Conservation (phyloP, 2,797 vertebrate genomes). For the Trachurus trachurus region DNA sequence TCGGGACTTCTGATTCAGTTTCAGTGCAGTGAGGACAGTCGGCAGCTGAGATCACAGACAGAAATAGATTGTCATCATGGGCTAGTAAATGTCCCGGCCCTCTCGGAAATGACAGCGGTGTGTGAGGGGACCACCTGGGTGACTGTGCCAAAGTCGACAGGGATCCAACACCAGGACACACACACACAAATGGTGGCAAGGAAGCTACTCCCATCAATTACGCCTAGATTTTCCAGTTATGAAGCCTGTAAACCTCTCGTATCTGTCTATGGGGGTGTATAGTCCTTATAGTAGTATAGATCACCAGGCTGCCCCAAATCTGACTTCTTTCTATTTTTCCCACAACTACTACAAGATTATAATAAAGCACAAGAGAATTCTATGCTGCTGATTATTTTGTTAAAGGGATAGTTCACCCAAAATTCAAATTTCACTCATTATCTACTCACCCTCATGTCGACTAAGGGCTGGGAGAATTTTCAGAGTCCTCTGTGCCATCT, state of each 20-base stretch:
- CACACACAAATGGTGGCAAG: slow-evolving; percentile 6
- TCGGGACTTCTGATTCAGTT: slow-evolving; percentile 57
- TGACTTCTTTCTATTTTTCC: background rate
- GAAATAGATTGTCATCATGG: slow-evolving; percentile 61
- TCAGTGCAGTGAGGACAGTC: slow-evolving; percentile 42
- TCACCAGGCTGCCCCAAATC: background rate
- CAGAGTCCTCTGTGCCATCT: too few relatives aligned
- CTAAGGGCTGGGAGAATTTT: too few relatives aligned
- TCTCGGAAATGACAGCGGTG: slow-evolving; percentile 56
- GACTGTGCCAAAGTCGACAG: slow-evolving; percentile 7
- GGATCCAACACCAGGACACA: slow-evolving; percentile 1
- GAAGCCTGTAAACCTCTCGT: background rate
- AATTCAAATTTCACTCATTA: too few relatives aligned
- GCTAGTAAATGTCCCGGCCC: slow-evolving; percentile 46
- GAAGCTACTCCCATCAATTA: slow-evolving; percentile 24
- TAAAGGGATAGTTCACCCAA: too few relatives aligned
- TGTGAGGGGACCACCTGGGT: slow-evolving; percentile 58
- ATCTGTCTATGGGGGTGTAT: too few relatives aligned
- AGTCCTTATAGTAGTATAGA: too few relatives aligned
- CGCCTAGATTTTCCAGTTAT: slow-evolving; percentile 33
- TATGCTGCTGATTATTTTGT: too few relatives aligned
- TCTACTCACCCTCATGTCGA: too few relatives aligned
- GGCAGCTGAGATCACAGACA: slow-evolving; percentile 76
- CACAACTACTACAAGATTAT: too few relatives aligned
- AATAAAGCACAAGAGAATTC: too few relatives aligned